These are phyloP conservation scores for Crossocerus cetratus DNA, from an alignment of 2,888 invertebrate genomes.

Conservation along the genomic window DNA sequence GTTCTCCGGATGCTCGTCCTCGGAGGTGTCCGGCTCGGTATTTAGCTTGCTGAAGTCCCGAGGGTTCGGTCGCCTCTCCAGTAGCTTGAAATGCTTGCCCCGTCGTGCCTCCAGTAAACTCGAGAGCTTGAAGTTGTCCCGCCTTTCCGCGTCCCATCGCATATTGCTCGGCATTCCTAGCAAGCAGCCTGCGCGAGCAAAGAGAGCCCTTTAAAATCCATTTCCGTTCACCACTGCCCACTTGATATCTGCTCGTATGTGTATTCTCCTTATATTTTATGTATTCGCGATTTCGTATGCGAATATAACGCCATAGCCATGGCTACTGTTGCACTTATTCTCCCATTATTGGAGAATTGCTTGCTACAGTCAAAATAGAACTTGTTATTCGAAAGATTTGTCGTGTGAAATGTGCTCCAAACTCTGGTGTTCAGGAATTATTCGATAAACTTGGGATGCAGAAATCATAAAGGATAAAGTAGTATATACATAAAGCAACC, in stretches of 20 bases:
- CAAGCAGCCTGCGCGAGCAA: slow-evolving; percentile 67
- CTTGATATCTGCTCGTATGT: no score
- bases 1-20: slow-evolving; percentile 71
- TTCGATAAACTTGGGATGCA: no score
- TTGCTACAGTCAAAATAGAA: no score
- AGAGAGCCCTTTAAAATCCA: slow-evolving; percentile 20
- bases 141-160: slow-evolving; percentile 69
- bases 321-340: no score
- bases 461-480: background rate
- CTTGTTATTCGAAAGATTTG: no score
- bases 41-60: slow-evolving; percentile 74
- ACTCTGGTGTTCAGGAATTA: no score
- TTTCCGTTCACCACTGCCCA: no score
- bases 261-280: no score
- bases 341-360: no score
- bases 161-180: slow-evolving; percentile 68
- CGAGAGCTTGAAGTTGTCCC: slow-evolving; percentile 81
- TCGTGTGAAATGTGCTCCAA: no score
- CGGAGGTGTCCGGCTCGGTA: slow-evolving; percentile 75
- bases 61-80: slow-evolving; percentile 73
- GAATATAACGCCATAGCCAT: no score
- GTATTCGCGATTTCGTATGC: no score
- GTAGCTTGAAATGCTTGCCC: slow-evolving; percentile 78
- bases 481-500: background rate
- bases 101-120: slow-evolving; percentile 80